A percentile compares a stretch with the other conserved stretches of the same genome.
Evolutionary conservation across 2,797 vertebrate genomes (phyloP).

Genomic region (Cossypha polioptera): DNA sequence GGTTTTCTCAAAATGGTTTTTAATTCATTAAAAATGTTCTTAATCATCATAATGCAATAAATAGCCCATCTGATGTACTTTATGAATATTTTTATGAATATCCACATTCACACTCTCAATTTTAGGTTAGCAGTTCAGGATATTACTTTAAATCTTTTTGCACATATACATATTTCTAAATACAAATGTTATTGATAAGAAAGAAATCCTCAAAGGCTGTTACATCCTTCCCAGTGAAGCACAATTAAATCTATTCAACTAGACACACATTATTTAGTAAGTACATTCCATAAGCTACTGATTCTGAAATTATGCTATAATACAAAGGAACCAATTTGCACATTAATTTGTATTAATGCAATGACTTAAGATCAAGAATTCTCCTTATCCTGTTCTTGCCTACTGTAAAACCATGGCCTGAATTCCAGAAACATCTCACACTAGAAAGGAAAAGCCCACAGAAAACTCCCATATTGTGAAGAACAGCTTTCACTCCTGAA

Average conservation of each 20-base stretch:
- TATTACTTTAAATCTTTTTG: background rate
- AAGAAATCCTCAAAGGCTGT: constrained; percentile 13
- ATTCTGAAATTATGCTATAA: constrained; percentile 24
- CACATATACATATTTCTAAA: background rate
- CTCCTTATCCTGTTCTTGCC: background rate
- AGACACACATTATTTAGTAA: background rate
- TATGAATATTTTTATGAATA: background rate
- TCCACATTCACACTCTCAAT: background rate
- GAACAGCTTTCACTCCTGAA: background rate
- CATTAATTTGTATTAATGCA: constrained; percentile 49
- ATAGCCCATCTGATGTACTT: background rate
- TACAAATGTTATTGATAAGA: background rate
- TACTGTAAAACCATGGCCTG: background rate
- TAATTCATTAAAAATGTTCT: constrained; percentile 1
- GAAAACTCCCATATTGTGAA: background rate
- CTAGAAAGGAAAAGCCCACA: background rate
- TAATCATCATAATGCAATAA: background rate
- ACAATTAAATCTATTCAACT: constrained; percentile 19
- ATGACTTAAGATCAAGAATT: constrained; percentile 28
- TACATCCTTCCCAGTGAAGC: background rate
- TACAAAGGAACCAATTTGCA: constrained; percentile 54
- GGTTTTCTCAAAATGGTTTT: constrained; percentile 4
- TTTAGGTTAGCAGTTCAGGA: background rate
- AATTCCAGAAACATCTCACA: constrained; percentile 29
- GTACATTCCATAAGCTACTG: constrained; percentile 1